Percentiles rank a stretch among this genome's conserved stretches.
phyloP scores from a whole-genome alignment of 2,888 invertebrate genomes.

The Morinoia aosen region DNA sequence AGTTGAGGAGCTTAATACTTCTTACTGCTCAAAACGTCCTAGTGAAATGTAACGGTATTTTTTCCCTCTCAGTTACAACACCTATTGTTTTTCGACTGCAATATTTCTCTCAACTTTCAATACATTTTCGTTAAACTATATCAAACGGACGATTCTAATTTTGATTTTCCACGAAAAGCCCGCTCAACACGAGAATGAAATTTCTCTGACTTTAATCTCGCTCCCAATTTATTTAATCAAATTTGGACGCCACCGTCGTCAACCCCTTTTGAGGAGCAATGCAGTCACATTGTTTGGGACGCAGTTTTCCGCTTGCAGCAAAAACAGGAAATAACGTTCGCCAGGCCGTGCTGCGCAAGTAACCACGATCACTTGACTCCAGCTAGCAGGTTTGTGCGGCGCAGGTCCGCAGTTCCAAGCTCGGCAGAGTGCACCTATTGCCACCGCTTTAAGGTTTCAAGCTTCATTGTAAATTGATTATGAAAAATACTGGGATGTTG shows the following conservation, averaged over 20 bases:
- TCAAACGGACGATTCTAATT: not conserved
- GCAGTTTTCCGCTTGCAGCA: too few relatives aligned
- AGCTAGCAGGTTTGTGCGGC: too few relatives aligned
- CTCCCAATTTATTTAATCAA: not conserved
- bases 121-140: not conserved
- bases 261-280: not conserved
- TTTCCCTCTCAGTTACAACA: not conserved
- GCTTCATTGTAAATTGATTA: not conserved
- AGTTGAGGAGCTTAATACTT: not conserved
- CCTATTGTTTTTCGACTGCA: too few relatives aligned
- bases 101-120: not conserved
- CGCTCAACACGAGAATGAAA: not conserved
- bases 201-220: not conserved
- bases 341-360: too few relatives aligned
- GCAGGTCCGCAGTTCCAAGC: too few relatives aligned
- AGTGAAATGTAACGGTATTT: not conserved
- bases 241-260: not conserved
- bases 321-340: too few relatives aligned
- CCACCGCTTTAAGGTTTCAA: not conserved
- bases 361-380: too few relatives aligned
- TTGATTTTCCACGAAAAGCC: not conserved
- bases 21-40: not conserved
- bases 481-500: not conserved
- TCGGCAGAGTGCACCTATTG: not conserved
- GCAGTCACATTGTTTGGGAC: not conserved